Evolutionary conservation across 2,888 invertebrate species (phyloP).

Genomic region (Clistopyga incitator): DNA sequence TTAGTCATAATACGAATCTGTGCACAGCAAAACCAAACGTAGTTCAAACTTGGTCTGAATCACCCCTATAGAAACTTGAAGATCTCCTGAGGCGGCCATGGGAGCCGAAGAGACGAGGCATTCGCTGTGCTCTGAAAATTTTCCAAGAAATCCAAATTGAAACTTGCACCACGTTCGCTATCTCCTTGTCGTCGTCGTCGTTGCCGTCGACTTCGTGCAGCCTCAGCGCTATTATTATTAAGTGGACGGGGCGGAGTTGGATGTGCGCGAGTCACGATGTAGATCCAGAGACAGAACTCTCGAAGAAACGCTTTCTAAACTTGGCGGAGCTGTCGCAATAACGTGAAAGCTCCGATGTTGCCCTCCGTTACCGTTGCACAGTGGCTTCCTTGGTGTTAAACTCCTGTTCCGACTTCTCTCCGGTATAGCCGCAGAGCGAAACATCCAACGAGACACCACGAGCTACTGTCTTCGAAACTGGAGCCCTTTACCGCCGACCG

Average conservation of each 20-base stretch:
- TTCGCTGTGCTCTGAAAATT: slow-evolving; percentile 23
- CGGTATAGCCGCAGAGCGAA: neutral
- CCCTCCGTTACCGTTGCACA: neutral
- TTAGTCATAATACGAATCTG: neutral
- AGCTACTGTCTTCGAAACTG: slow-evolving; percentile 26
- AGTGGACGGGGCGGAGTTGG: slow-evolving; percentile 47
- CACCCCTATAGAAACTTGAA: neutral
- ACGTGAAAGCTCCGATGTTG: slow-evolving; percentile 47
- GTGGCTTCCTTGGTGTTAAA: slow-evolving; percentile 35
- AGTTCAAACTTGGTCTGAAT: neutral
- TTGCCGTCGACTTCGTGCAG: slow-evolving; percentile 28
- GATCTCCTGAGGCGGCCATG: neutral
- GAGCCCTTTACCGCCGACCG: slow-evolving; percentile 21
- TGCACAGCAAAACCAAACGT: neutral
- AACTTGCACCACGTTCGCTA: slow-evolving; percentile 44
- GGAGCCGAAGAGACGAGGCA: neutral
- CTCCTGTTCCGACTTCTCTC: slow-evolving; percentile 4
- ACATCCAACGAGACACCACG: slow-evolving; percentile 1
- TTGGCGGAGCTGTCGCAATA: slow-evolving; percentile 52
- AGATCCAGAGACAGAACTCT: slow-evolving; percentile 39
- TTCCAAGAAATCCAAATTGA: slow-evolving; percentile 60
- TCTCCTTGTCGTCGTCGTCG: slow-evolving; percentile 25
- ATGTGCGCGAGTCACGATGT: slow-evolving; percentile 41
- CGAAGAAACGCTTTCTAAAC: slow-evolving; percentile 53
- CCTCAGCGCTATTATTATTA: slow-evolving; percentile 50